A percentile compares a stretch with the other conserved stretches of the same genome.
phyloP scores from a whole-genome alignment of 2,797 vertebrate genomes.

The Hylomyscus alleni region DNA sequence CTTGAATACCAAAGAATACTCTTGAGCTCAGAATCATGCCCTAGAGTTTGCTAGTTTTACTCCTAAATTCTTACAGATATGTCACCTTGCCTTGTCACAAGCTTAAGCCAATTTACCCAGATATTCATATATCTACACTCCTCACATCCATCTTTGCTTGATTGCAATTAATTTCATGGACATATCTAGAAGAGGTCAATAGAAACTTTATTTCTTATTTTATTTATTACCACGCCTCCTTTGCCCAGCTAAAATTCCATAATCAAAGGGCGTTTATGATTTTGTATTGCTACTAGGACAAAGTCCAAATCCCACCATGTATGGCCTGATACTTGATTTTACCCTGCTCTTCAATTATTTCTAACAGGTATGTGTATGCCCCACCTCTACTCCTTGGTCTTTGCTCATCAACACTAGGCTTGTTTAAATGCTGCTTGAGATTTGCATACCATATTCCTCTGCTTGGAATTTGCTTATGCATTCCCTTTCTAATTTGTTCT shows the following conservation, averaged over 20 bases:
- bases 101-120: not conserved
- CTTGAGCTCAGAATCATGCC: not conserved
- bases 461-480: not conserved
- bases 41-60: constrained; percentile 22
- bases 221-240: not conserved
- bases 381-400: not conserved
- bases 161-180: not conserved
- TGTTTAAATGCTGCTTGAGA: not conserved
- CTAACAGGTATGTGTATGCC: not conserved
- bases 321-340: not conserved
- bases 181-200: not conserved
- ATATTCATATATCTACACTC: not conserved
- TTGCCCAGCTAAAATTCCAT: not conserved
- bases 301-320: not conserved
- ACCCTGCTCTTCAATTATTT: not conserved
- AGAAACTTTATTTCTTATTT: not conserved
- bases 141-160: not conserved
- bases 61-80: not conserved
- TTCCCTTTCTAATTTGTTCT: not conserved
- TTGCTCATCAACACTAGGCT: not conserved
- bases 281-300: not conserved
- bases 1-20: not conserved
- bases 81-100: not conserved
- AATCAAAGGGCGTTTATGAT: not conserved
- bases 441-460: not conserved